Evolutionary conservation across 2,888 invertebrate genomes (phyloP), one percentile per base, ranked within the genome.

Genomic region (Harpalus rubripes): DNA sequence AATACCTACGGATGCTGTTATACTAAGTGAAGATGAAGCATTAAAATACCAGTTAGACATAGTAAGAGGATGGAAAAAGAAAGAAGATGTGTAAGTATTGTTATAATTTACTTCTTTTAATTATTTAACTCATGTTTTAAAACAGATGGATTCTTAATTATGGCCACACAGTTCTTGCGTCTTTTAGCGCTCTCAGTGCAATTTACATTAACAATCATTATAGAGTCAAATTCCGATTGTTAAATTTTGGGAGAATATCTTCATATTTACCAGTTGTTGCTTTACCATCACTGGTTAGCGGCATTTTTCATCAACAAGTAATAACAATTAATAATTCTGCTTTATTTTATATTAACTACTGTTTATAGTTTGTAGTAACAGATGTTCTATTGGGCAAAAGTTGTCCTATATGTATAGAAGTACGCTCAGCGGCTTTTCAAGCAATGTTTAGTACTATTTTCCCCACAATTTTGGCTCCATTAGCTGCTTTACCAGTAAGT

Each of bases 361-460:
- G 5, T 22, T 72, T 52, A 65, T 90, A 95, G 93, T 87, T 92
- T 81, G 89, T 96, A 68, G 91, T 94, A 87, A 92, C 92, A 0
- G 90, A 93, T 16, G 90, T 96, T 85, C 86, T 95, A 2, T 87
- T 96, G 18, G 91, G 93, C 89, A 93, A 92, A 44, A 90, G 92
- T 0, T 96, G 96, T 88, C 93, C 95, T 0, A 88, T 95, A 5
- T 96, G 96, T 88, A 88, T 93, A 26, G 94, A 96, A 91, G 86
- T 94, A 0, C 92, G 92, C 86, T 93, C 95, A 32, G 92, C 93
- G 1, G 89, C 91, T 0, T 87, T 94, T 22, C 95, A 95, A 90
- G 87, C 92, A 0, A 87, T 88, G 0, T 85, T 93, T 5, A 94
- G 95, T 0, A 88, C 93, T 0, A 87, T 92, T 2, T 94, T 95